Evolutionary conservation across 2,888 invertebrate genomes (phyloP).

Genomic region (Ennomos quercinarius): DNA sequence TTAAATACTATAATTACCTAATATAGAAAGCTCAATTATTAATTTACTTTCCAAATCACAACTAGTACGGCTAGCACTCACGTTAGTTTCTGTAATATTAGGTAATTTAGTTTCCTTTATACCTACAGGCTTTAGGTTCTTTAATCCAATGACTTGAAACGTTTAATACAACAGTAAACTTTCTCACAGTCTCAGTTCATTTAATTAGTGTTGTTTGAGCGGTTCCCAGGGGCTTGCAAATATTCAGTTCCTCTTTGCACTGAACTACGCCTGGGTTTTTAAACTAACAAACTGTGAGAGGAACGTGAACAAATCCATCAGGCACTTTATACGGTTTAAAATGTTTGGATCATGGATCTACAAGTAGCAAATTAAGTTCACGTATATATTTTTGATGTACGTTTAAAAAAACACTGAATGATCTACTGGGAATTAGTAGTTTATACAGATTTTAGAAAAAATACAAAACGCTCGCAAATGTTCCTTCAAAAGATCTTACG

Average conservation of each 20-base stretch:
- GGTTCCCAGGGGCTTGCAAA: slow-evolving; percentile 52
- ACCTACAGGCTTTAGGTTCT: neutral
- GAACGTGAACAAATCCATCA: slow-evolving; percentile 13
- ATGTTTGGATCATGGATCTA: neutral
- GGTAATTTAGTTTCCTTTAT: too few species aligned
- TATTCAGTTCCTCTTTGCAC: slow-evolving; percentile 40
- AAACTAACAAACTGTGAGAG: slow-evolving; percentile 33
- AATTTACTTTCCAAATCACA: too few species aligned
- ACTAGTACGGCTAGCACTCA: too few species aligned
- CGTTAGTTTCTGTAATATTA: too few species aligned
- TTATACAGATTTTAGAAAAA: too few species aligned
- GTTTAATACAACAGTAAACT: slow-evolving; percentile 43
- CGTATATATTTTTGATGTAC: neutral
- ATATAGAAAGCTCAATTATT: too few species aligned
- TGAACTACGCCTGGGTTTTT: slow-evolving; percentile 40
- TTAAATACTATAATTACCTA: too few species aligned
- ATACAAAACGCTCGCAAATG: too few species aligned
- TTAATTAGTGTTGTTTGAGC: slow-evolving; percentile 60
- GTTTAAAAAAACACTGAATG: too few species aligned
- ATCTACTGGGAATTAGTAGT: too few species aligned
- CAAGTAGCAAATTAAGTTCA: neutral
- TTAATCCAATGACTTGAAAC: slow-evolving; percentile 13
- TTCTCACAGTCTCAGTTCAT: slow-evolving; percentile 52
- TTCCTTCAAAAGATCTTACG: too few species aligned
- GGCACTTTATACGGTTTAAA: slow-evolving; percentile 5